Evolutionary conservation across 2,888 invertebrate genomes (phyloP), one percentile per base, ranked within the genome.

Genomic region (Gortyna flavago): DNA sequence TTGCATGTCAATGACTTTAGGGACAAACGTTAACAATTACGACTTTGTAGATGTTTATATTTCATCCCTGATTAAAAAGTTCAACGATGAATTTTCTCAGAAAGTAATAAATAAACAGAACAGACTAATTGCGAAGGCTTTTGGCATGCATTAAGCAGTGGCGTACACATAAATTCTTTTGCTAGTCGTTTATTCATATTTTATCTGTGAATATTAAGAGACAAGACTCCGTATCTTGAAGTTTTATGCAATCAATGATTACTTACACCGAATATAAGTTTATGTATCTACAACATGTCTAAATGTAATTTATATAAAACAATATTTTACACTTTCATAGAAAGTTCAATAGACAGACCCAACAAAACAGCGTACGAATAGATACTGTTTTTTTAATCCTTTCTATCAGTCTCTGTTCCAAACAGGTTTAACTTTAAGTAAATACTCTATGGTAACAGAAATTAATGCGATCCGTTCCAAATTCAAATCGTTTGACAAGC

Each of bases 401-500:
- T 68, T 76, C 18, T 44, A 64, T 11, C 35, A 75, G 61, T 35
- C n/a, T 78, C 75, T 73, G 32, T 25, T 66, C 32, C 73, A 85
- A 87, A 88, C 84, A 81, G 79, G 84, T 80, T 88, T 85, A 84
- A 81, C 68, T 73, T 64, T 73, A 87, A 88, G 83, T 85, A 77
- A 73, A 87, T 83, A 84, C 81, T 85, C 75, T 77, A 87, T 84
- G 83, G 84, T 82, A 82, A 74, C 62, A 72, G 48, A 75, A 84
- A 84, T 85, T 85, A 88, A 84, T 79, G 72, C 83, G 73, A 88
- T 86, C 77, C 80, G 79, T 87, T 89, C 85, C 79, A 82, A 87
- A 86, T 87, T 85, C 83, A 93, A 95, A 95, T 82, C 80, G 81
- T 82, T 82, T 79, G 81, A 81, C 94, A 87, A 93, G 94, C 93